Base-by-base conservation (phyloP, 2,797 vertebrate species). In the Cossypha polioptera region DNA sequence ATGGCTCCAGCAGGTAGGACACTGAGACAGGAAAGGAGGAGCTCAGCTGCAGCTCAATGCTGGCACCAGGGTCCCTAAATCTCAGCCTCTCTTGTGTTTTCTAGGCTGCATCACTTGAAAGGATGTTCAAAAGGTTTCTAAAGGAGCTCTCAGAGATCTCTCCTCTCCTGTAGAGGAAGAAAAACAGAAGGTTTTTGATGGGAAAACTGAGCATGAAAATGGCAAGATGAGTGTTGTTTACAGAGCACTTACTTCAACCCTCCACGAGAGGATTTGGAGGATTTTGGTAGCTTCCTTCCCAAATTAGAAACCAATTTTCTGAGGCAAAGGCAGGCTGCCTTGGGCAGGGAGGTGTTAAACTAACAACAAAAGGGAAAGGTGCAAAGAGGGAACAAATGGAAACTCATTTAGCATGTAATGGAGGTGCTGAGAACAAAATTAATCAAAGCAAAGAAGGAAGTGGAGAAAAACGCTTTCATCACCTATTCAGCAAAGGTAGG, bases 321-420 rank as follows among this genome's bases (percentile, higher is more conserved):
- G 77, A 90, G 79, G 66, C 58, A 93, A 68, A 94, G 69, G 48
- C 82, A 66, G 58, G n/a, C 65, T 67, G 82, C 48, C 59, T 73
- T 73, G 43, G 86, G 66, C 80, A 88, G 74, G 33, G 59, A 95
- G 73, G 96, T 92, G 95, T 96, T 95, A 95, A 79, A 93, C 86
- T 69, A 90, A 93, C 92, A 94, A 95, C 95, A 97, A 97, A 96
- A 95, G 96, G 94, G 94, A 95, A 95, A 94, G 92, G 94, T 91
- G 95, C 91, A 95, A 96, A 95, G 85, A 95, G 47, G 68, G 94
- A 91, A 96, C 95, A 96, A 96, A 96, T 75, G 96, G 94, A 95
- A 95, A 93, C 88, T 95, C 90, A 51, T 92, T 96, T 95, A 96
- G 71, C 93, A 92, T 86, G 6, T 84, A 96, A 95, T 61, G 76